Evolutionary conservation across 2,797 vertebrate species (phyloP).

Genomic region (Lophotriccus pileatus): DNA sequence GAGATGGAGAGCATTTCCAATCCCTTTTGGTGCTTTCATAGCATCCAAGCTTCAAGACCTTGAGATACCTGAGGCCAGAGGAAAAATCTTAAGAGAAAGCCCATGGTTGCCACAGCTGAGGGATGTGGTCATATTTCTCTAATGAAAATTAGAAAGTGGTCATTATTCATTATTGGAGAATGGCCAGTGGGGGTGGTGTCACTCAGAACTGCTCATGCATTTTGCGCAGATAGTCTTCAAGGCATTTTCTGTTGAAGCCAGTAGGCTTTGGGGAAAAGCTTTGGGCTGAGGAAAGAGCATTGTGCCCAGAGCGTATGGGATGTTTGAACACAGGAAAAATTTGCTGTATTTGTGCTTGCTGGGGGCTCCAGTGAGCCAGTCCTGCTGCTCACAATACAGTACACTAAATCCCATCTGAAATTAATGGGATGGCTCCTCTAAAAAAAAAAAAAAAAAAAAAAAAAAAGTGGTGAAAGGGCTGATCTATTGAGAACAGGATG

Average conservation of each 20-base stretch:
- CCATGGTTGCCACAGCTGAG: rapidly evolving
- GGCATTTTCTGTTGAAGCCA: neutral
- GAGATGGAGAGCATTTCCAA: neutral
- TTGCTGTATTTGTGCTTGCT: neutral
- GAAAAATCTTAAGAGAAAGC: neutral
- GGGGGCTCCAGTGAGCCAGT: neutral
- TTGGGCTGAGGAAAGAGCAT: neutral
- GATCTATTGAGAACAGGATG: neutral
- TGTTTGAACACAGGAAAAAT: neutral
- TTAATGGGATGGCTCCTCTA: neutral
- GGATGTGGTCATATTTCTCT: neutral
- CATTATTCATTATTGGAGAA: neutral
- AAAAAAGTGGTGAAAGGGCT: neutral
- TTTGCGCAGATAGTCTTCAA: neutral
- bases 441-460: neutral
- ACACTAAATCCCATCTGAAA: neutral
- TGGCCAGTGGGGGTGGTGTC: neutral
- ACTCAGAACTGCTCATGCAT: rapidly evolving
- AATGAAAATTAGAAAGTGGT: neutral
- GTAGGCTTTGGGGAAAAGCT: neutral
- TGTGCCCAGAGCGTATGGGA: neutral
- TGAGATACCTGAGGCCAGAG: neutral
- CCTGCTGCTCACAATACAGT: neutral
- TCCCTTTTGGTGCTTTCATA: neutral
- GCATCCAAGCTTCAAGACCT: neutral